Evolutionary conservation across 2,888 invertebrate genomes (phyloP), one percentile per base, ranked within the genome.

Genomic region (Therioaphis trifolii): DNA sequence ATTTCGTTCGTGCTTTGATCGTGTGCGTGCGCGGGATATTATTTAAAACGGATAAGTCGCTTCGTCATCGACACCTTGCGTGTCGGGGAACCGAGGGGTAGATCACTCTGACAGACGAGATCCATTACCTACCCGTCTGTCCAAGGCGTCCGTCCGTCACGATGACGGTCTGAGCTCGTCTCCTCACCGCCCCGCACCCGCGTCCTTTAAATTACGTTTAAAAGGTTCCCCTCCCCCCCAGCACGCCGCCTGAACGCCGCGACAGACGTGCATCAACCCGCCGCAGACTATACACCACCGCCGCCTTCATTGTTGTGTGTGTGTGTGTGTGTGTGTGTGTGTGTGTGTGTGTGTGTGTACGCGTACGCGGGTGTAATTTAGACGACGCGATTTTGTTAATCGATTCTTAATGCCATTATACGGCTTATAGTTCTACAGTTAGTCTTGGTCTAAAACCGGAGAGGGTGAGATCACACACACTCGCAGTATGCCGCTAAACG

Each of bases 351-450:
- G n/a, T n/a, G n/a, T n/a, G n/a, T n/a, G n/a, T n/a, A n/a, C 35
- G 35, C 35, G 35, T 7, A 35, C 35, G 35, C 35, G 69, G 49
- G 58, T 46, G 82, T 82, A 82, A 82, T 82, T 82, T 24, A 74
- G 82, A 74, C 63, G 80, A 71, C 80, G 80, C 80, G 71, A 82
- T 82, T 82, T 82, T 52, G 82, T 82, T 82, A 82, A 82, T 82
- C 82, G 82, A 74, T 82, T 72, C 74, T 82, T 72, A 63, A 82
- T 72, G 61, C 72, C 72, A 52, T 78, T 78, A 68, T 15, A 49
- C 35, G n/a, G 52, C 77, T 66, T 52, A 78, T 52, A 78, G 77
- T 66, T 49, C 24, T 49, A 3, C 21, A 11, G 49, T 66, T 66
- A 49, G 61, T 46, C 14, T 78, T 35, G 66, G 66, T 49, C 11